phyloP scores from a whole-genome alignment of 35 echinoderm and acorn worm genomes.

The Lytechinus variegatus region DNA sequence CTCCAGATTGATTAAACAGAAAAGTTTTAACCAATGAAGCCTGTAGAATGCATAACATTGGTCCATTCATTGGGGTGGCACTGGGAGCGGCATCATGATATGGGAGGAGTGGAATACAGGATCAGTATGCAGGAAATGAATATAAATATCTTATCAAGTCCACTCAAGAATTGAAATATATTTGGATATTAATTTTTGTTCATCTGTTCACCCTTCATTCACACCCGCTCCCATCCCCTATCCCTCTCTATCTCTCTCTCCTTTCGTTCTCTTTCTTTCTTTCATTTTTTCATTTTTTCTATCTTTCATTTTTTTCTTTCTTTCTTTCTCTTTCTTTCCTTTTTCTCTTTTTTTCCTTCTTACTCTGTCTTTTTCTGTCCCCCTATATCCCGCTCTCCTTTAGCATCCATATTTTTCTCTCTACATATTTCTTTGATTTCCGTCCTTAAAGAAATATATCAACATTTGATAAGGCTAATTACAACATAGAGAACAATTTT shows the following conservation, averaged over 20 bases:
- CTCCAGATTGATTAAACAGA: too few species aligned
- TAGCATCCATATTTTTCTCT: not conserved
- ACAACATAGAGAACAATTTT: not conserved
- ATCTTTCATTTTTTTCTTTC: not conserved
- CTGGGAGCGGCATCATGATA: too few species aligned
- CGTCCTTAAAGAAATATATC: not conserved
- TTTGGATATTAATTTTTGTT: too few species aligned
- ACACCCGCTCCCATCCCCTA: not conserved
- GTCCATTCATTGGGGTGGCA: too few species aligned
- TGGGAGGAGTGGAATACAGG: too few species aligned
- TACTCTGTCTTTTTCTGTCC: not conserved
- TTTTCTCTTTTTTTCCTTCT: not conserved
- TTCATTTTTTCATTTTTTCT: not conserved
- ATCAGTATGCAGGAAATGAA: too few species aligned
- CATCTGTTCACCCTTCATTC: too few species aligned
- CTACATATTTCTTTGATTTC: not conserved
- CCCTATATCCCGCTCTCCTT: not conserved
- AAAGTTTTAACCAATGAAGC: too few species aligned
- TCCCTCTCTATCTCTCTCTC: not conserved
- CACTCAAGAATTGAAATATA: too few species aligned
- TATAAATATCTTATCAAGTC: too few species aligned
- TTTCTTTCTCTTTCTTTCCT: not conserved
- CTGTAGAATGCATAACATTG: too few species aligned
- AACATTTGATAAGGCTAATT: not conserved
- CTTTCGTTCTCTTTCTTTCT: not conserved